Conservation (phyloP, 2,113 vertebrate genomes). For the Calidris pugnax region DNA sequence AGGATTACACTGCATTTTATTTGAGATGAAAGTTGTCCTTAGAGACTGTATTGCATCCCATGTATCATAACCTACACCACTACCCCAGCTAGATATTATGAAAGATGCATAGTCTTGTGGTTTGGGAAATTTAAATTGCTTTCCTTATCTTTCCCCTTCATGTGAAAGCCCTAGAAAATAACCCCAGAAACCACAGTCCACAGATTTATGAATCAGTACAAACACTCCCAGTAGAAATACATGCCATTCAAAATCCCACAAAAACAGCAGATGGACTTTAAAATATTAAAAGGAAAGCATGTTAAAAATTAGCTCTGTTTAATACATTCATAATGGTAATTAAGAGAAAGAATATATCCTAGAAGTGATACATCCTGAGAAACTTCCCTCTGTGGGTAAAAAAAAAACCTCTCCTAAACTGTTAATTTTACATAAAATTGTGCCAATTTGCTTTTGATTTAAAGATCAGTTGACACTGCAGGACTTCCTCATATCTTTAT, state of each 20-base stretch:
- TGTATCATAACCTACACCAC: background rate
- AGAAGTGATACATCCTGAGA: background rate
- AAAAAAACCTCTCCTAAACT: background rate
- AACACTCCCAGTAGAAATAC: background rate
- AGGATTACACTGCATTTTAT: background rate
- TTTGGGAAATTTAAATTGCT: slow-evolving; percentile 36
- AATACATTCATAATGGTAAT: background rate
- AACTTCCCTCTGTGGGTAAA: background rate
- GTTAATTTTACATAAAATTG: background rate
- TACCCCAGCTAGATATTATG: background rate
- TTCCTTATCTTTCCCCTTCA: slow-evolving; percentile 26
- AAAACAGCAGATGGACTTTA: background rate
- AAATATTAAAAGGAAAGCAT: slow-evolving; percentile 16
- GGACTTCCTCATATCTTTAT: background rate
- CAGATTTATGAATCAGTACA: background rate
- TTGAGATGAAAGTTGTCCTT: slow-evolving; percentile 8
- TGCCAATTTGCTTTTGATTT: background rate
- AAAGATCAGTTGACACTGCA: background rate
- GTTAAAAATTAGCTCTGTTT: background rate
- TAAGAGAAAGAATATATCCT: background rate
- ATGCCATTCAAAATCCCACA: background rate
- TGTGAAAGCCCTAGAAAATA: background rate
- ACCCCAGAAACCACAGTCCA: background rate
- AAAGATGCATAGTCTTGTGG: slow-evolving; percentile 19
- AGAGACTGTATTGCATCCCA: background rate